Conservation (phyloP, 2,113 vertebrate species). For the Alouatta palliata region DNA sequence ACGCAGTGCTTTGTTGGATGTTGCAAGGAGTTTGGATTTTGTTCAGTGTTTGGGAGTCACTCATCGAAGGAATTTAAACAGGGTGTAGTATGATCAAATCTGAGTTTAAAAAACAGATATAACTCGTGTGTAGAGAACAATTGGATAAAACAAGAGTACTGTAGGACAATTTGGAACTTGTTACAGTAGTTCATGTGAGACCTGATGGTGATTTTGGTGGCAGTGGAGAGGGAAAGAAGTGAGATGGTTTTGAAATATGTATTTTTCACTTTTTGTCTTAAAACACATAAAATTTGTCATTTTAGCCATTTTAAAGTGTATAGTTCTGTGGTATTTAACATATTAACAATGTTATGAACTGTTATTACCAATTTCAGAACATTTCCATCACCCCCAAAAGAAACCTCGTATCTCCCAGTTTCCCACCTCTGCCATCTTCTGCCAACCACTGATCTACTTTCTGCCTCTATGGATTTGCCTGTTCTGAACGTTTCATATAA, state of each 20-base stretch:
- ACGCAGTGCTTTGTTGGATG: background rate
- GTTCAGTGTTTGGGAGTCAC: background rate
- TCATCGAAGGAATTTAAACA: background rate
- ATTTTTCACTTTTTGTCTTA: background rate
- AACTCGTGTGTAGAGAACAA: background rate
- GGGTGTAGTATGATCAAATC: background rate
- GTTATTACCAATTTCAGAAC: background rate
- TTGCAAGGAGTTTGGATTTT: background rate
- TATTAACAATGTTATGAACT: background rate
- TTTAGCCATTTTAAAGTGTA: slow-evolving; percentile 16
- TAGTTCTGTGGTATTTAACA: background rate
- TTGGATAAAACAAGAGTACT: background rate
- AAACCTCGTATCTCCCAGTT: background rate
- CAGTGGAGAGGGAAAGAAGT: background rate
- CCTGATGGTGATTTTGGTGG: background rate
- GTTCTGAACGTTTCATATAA: background rate
- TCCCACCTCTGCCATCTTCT: background rate
- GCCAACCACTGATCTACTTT: background rate
- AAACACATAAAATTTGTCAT: background rate
- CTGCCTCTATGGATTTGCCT: background rate
- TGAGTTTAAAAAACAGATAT: background rate
- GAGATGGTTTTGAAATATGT: slow-evolving; percentile 8
- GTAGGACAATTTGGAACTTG: background rate
- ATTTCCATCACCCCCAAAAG: background rate
- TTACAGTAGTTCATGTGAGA: background rate